These are phyloP conservation scores for Drosophila auraria DNA, from an alignment of 1,140 invertebrate species.

Conservation along the genomic window DNA sequence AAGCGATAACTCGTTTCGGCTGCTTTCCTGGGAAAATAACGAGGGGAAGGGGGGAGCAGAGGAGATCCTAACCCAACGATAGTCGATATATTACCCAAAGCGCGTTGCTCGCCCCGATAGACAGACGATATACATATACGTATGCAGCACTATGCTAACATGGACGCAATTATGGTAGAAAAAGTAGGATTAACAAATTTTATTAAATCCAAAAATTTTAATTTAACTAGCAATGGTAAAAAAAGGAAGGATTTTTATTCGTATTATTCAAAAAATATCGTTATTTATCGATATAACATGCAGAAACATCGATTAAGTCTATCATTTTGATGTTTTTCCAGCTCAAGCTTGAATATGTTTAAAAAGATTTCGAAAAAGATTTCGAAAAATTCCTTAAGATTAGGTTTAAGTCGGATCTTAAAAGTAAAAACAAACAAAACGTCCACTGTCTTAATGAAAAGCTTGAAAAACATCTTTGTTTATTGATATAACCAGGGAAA, in stretches of 20 bases:
- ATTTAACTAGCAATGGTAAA: too few relatives aligned
- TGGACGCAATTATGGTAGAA: neutral
- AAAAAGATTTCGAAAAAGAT: too few relatives aligned
- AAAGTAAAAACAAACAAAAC: too few relatives aligned
- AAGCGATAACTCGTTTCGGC: constrained; percentile 73
- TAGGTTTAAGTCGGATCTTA: neutral
- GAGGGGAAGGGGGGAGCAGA: neutral
- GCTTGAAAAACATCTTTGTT: too few relatives aligned
- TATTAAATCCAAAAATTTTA: neutral
- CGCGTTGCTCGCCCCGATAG: constrained; percentile 49
- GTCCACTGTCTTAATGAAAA: too few relatives aligned
- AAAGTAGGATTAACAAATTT: neutral
- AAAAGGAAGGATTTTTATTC: neutral
- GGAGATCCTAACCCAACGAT: constrained; percentile 66
- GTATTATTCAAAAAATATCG: too few relatives aligned
- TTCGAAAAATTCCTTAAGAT: neutral
- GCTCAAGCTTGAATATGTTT: neutral
- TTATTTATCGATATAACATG: neutral
- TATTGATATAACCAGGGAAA: too few relatives aligned
- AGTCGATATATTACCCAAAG: constrained; percentile 36
- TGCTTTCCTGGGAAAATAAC: constrained; percentile 51
- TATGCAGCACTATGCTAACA: constrained; percentile 18
- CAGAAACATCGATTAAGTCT: neutral
- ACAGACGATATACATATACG: constrained; percentile 33
- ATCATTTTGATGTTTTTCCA: neutral